Evolutionary conservation across 2,888 invertebrate genomes (phyloP).

Genomic region (Lasioglossum marginatum): DNA sequence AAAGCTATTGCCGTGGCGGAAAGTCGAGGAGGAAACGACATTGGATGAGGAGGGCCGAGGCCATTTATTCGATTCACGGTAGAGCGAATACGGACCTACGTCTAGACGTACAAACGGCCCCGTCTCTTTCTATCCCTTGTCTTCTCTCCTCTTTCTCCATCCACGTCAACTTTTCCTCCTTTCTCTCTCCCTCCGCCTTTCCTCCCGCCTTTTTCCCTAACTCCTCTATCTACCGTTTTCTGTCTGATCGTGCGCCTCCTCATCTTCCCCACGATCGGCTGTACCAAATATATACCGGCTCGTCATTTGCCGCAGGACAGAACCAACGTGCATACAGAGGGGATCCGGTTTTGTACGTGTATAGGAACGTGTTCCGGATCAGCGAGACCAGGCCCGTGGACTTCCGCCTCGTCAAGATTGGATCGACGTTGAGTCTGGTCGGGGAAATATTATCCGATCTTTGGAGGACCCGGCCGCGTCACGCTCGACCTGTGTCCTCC

Average conservation of each 20-base stretch:
- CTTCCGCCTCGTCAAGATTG: conserved; percentile 76
- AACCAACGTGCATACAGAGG: conserved; percentile 34
- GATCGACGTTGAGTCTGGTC: conserved; percentile 75
- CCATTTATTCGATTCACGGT: conserved; percentile 74
- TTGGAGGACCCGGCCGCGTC: conserved; percentile 51
- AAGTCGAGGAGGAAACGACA: conserved; percentile 62
- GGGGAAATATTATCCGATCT: conserved; percentile 73
- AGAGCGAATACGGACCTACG: conserved; percentile 70
- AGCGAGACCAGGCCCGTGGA: conserved; percentile 64
- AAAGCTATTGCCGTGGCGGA: conserved; percentile 67
- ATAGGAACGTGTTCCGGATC: conserved; percentile 60
- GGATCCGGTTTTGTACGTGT: conserved; percentile 15
- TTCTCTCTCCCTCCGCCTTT: background rate
- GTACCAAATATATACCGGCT: conserved; percentile 35
- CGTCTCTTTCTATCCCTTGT: conserved; percentile 48
- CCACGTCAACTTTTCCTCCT: conserved; percentile 21
- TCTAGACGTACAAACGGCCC: conserved; percentile 71
- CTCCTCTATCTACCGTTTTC: background rate
- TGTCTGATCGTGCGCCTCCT: background rate
- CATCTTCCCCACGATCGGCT: conserved; percentile 42
- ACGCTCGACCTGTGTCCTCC: conserved; percentile 55
- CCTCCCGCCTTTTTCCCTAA: background rate
- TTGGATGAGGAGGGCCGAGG: conserved; percentile 55
- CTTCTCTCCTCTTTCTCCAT: conserved; percentile 14
- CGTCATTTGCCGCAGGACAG: conserved; percentile 64